phyloP scores from a whole-genome alignment of 1,140 invertebrate genomes.

The Mylabris phalerata region DNA sequence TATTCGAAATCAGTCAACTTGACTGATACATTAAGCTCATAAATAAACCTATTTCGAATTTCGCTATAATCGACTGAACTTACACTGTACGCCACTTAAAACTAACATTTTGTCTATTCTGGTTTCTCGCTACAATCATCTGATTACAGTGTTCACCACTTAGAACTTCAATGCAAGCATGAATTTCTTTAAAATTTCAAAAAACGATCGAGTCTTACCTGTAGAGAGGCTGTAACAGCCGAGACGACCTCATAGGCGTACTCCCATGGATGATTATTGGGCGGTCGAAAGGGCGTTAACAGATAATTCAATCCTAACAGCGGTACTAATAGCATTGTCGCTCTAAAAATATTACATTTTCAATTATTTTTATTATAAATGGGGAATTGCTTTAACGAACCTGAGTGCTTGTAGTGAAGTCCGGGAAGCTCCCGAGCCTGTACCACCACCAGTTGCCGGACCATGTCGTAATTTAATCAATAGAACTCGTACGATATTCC shows the following conservation, averaged over 20 bases:
- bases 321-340: constrained; percentile 80
- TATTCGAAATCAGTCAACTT: too few relatives aligned
- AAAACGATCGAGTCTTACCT: constrained; percentile 51
- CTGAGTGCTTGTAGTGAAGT: constrained; percentile 72
- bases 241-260: constrained; percentile 75
- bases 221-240: constrained; percentile 79
- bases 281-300: constrained; percentile 81
- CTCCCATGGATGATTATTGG: constrained; percentile 61
- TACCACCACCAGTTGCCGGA: constrained; percentile 29
- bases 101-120: too few relatives aligned
- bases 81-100: too few relatives aligned
- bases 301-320: constrained; percentile 79
- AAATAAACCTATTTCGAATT: too few relatives aligned
- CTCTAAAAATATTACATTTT: constrained; percentile 47
- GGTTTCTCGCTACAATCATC: too few relatives aligned
- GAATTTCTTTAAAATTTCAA: too few relatives aligned
- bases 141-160: too few relatives aligned
- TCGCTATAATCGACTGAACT: too few relatives aligned
- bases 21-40: too few relatives aligned
- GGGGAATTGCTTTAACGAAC: constrained; percentile 42
- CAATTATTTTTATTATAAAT: neutral
- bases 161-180: too few relatives aligned
- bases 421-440: constrained; percentile 52
- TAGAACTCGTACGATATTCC: constrained; percentile 90
- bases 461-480: constrained; percentile 73